Evolutionary conservation across 2,888 invertebrate species (phyloP).

Genomic region (Epirrita christyi): DNA sequence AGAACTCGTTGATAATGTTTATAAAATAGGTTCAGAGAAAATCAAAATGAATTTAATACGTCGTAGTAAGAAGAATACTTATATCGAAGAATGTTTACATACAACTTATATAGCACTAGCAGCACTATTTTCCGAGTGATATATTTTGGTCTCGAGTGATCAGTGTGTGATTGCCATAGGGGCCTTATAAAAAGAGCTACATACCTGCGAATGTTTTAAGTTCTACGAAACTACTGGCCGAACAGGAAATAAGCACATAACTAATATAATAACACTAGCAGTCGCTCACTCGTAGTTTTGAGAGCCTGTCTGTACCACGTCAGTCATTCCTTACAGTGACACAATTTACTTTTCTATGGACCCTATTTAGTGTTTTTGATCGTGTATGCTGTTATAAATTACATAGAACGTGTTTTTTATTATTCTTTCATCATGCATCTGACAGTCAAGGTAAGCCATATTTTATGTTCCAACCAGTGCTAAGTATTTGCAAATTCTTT

Average conservation of each 20-base stretch:
- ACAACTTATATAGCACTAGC: not conserved
- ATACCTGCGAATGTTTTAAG: slow-evolving; percentile 5
- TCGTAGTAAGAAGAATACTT: no score
- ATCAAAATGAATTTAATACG: no score
- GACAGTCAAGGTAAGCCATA: slow-evolving; percentile 15
- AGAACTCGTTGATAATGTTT: no score
- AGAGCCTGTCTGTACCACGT: slow-evolving; percentile 24
- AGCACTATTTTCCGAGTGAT: not conserved
- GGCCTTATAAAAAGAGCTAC: slow-evolving; percentile 20
- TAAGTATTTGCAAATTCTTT: not conserved
- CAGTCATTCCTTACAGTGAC: slow-evolving; percentile 3
- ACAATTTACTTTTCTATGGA: not conserved
- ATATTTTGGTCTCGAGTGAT: not conserved
- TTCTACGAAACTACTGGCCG: slow-evolving; percentile 21
- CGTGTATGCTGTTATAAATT: not conserved
- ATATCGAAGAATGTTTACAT: no score
- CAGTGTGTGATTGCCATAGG: slow-evolving; percentile 1
- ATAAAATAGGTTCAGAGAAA: no score
- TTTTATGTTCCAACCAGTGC: no score
- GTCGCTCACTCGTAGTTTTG: slow-evolving; percentile 30
- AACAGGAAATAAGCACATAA: slow-evolving; percentile 25
- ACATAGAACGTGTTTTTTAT: slow-evolving; percentile 1
- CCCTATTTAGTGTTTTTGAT: not conserved
- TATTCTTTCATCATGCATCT: slow-evolving; percentile 12
- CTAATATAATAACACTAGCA: not conserved